These are phyloP conservation scores for Dendrocincla tyrannina DNA, from an alignment of 2,797 vertebrate species.

Conservation along the genomic window DNA sequence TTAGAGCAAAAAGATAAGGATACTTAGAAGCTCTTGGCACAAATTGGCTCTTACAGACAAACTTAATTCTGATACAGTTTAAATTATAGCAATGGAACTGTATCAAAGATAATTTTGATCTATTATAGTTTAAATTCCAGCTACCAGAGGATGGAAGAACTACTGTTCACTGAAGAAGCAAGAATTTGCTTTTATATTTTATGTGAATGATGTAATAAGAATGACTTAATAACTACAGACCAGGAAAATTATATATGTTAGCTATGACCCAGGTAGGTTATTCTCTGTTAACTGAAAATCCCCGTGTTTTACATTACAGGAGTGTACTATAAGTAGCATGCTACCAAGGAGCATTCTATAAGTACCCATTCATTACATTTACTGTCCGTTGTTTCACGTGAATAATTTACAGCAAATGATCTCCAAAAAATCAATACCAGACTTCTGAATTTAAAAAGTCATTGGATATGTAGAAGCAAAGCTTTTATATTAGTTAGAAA, in stretches of 20 bases:
- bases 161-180: neutral
- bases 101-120: neutral
- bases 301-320: neutral
- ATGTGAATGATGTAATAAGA: neutral
- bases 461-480: neutral
- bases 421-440: slow-evolving; percentile 24
- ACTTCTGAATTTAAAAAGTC: slow-evolving; percentile 11
- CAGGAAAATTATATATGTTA: neutral
- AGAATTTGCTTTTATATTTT: neutral
- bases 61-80: neutral
- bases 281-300: neutral
- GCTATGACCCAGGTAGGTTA: neutral
- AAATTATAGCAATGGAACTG: neutral
- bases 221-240: neutral
- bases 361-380: slow-evolving; percentile 14
- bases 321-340: neutral
- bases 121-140: neutral
- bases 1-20: neutral
- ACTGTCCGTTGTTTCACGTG: neutral
- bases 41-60: neutral
- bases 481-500: slow-evolving; percentile 7
- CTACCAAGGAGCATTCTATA: neutral
- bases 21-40: neutral
- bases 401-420: slow-evolving; percentile 39
- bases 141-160: neutral